These are phyloP conservation scores for Aromia moschata DNA, from an alignment of 2,888 invertebrate genomes.

Conservation along the genomic window DNA sequence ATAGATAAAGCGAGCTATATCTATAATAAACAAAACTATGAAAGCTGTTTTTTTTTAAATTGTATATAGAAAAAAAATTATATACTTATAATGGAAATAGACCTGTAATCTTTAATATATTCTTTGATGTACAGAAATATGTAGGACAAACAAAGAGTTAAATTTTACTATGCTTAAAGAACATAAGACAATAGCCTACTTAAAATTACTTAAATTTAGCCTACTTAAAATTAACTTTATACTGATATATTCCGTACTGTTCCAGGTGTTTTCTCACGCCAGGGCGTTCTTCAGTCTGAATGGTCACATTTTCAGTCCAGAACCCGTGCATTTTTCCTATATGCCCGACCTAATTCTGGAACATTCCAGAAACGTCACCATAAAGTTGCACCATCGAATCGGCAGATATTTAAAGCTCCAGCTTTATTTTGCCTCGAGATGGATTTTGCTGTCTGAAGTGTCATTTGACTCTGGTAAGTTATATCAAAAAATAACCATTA, in stretches of 20 bases:
- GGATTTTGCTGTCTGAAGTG: slow-evolving; percentile 89
- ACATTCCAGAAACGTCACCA: slow-evolving; percentile 82
- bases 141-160: no score
- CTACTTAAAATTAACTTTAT: no score
- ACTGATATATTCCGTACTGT: no score
- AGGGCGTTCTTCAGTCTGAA: slow-evolving; percentile 80
- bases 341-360: slow-evolving; percentile 80
- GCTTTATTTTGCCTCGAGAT: slow-evolving; percentile 81
- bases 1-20: no score
- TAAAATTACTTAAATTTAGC: no score
- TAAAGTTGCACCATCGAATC: slow-evolving; percentile 79
- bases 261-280: slow-evolving; percentile 80
- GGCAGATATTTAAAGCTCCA: slow-evolving; percentile 80
- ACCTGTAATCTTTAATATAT: no score
- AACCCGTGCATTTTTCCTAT: slow-evolving; percentile 79
- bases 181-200: no score
- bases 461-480: slow-evolving; percentile 79
- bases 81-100: neutral
- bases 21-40: no score
- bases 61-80: neutral
- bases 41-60: neutral
- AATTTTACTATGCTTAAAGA: no score
- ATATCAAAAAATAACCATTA: slow-evolving; percentile 41
- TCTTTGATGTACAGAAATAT: no score
- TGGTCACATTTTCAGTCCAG: slow-evolving; percentile 75